Evolutionary conservation across 2,797 vertebrate genomes (phyloP).

Genomic region (Hybognathus amarus): DNA sequence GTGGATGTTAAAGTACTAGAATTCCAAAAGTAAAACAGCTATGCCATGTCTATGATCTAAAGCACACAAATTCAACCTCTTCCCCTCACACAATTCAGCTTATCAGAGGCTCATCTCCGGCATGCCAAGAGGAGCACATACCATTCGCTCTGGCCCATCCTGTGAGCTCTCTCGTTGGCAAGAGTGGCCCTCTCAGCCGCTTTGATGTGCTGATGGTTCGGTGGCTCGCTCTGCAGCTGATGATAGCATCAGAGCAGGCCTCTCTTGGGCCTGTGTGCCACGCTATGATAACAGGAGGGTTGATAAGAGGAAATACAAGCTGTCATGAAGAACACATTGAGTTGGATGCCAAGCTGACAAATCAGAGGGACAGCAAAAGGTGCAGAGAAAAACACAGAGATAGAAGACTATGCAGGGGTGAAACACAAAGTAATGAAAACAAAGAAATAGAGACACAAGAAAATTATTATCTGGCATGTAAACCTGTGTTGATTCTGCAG

Average conservation of each 20-base stretch:
- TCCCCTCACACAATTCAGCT: neutral
- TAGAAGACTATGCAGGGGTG: slow-evolving; percentile 7
- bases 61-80: neutral
- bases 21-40: neutral
- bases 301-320: slow-evolving; percentile 77
- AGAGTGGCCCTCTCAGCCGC: slow-evolving; percentile 51
- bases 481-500: neutral
- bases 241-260: slow-evolving; percentile 74
- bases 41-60: neutral
- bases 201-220: slow-evolving; percentile 66
- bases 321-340: slow-evolving; percentile 73
- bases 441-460: neutral
- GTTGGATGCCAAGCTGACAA: slow-evolving; percentile 59
- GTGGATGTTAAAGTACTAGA: neutral
- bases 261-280: slow-evolving; percentile 67
- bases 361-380: slow-evolving; percentile 46
- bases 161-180: slow-evolving; percentile 37
- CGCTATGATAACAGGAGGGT: slow-evolving; percentile 70
- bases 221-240: slow-evolving; percentile 74
- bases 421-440: neutral
- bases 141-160: slow-evolving; percentile 46
- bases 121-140: slow-evolving; percentile 46
- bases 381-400: neutral
- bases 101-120: slow-evolving; percentile 51
- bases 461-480: neutral